These are phyloP conservation scores for Dastarcus helophoroides DNA, from an alignment of 2,888 invertebrate species.

Conservation along the genomic window DNA sequence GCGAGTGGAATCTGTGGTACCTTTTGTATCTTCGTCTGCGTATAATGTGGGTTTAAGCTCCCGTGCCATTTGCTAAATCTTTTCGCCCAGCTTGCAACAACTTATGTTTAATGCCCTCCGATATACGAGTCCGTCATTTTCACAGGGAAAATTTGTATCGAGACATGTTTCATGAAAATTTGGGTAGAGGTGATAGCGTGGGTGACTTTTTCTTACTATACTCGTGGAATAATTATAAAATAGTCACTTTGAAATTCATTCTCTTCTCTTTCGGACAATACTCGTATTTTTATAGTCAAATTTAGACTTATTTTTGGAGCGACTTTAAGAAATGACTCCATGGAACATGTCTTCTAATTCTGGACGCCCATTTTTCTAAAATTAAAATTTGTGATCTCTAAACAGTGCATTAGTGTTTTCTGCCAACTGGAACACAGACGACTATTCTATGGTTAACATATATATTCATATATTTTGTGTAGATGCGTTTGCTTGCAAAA, in stretches of 20 bases:
- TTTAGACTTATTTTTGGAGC: too few relatives aligned
- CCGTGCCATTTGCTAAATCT: conserved; percentile 22
- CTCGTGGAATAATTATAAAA: too few relatives aligned
- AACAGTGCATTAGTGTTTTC: conserved; percentile 28
- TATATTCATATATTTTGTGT: conserved; percentile 34
- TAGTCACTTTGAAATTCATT: too few relatives aligned
- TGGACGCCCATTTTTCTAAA: conserved; percentile 27
- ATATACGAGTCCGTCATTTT: conserved; percentile 27
- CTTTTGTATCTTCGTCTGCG: neutral
- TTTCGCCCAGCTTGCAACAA: conserved; percentile 26
- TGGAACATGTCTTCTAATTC: too few relatives aligned
- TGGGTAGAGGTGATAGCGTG: too few relatives aligned
- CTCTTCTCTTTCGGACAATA: too few relatives aligned
- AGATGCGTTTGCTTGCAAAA: conserved; percentile 37
- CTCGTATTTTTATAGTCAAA: too few relatives aligned
- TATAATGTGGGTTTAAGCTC: neutral
- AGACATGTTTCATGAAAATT: too few relatives aligned
- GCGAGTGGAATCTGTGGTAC: conserved; percentile 11
- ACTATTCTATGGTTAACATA: conserved; percentile 21
- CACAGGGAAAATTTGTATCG: conserved; percentile 12
- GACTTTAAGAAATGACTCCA: too few relatives aligned
- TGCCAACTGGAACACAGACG: conserved; percentile 19
- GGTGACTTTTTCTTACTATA: too few relatives aligned
- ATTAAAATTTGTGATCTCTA: conserved; percentile 25
- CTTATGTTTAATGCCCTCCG: conserved; percentile 39